These are phyloP conservation scores for Nicator chloris DNA, from an alignment of 2,113 vertebrate species.

Conservation along the genomic window DNA sequence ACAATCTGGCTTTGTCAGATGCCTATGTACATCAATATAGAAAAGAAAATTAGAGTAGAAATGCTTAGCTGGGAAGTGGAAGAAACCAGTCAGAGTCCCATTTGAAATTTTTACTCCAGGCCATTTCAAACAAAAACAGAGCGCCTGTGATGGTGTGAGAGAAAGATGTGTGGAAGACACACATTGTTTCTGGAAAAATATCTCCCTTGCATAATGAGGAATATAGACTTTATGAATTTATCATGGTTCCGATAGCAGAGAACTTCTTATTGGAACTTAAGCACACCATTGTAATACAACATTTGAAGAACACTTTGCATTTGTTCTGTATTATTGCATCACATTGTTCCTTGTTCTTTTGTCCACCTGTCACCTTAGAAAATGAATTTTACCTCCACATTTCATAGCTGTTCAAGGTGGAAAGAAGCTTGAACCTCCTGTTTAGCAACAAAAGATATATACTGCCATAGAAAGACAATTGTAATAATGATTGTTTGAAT, in stretches of 20 bases:
- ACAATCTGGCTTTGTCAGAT: not conserved
- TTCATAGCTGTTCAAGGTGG: not conserved
- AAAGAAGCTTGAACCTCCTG: not conserved
- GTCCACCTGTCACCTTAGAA: not conserved
- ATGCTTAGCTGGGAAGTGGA: not conserved
- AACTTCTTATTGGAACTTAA: not conserved
- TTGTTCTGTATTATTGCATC: not conserved
- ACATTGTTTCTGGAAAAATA: not conserved
- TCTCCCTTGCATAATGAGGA: not conserved
- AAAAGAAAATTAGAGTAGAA: not conserved
- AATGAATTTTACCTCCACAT: not conserved
- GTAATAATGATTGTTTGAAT: not conserved
- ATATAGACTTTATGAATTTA: not conserved
- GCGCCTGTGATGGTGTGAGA: not conserved
- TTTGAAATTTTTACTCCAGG: not conserved
- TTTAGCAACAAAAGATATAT: not conserved
- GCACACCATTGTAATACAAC: fast-evolving
- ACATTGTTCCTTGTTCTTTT: not conserved
- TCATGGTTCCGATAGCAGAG: not conserved
- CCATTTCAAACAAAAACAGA: not conserved
- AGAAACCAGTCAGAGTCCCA: not conserved
- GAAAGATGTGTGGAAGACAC: not conserved
- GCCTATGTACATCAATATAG: not conserved
- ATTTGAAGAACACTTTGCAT: not conserved
- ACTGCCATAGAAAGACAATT: not conserved